Evolutionary conservation across 2,888 invertebrate species (phyloP).

Genomic region (Aromia moschata): DNA sequence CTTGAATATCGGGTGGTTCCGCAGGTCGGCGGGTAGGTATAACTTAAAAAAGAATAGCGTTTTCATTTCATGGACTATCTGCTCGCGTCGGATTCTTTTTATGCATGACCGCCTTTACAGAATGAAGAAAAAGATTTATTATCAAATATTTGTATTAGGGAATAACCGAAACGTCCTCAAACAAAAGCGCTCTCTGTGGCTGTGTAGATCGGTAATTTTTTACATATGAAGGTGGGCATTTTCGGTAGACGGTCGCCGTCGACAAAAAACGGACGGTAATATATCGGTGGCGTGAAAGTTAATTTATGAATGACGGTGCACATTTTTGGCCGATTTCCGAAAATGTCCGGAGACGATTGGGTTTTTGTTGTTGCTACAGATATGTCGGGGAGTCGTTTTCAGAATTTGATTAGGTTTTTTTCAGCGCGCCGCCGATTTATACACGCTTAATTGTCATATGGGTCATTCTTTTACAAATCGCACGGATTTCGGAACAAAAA

Average conservation of each 20-base stretch:
- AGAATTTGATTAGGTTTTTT: too few species aligned
- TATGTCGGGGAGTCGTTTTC: neutral
- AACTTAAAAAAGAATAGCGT: conserved; percentile 13
- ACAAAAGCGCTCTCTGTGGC: conserved; percentile 12
- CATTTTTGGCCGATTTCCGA: conserved; percentile 1
- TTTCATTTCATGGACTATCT: conserved; percentile 26
- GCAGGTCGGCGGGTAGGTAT: neutral
- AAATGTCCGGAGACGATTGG: conserved; percentile 5
- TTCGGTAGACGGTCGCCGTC: neutral
- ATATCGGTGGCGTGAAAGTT: conserved; percentile 1
- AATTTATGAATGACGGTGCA: conserved; percentile 14
- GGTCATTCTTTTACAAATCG: too few species aligned
- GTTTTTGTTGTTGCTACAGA: neutral
- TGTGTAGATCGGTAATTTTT: conserved; percentile 8
- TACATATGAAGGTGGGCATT: neutral
- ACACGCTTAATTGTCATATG: too few species aligned
- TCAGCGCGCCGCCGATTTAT: too few species aligned
- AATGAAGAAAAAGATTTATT: conserved; percentile 23
- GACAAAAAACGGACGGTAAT: conserved; percentile 7
- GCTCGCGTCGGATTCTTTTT: conserved; percentile 23
- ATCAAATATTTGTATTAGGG: conserved; percentile 26
- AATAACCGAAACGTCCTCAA: conserved; percentile 18
- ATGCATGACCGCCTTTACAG: conserved; percentile 7
- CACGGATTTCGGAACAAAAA: too few species aligned
- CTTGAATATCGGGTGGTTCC: neutral